phyloP scores from a whole-genome alignment of 2,888 invertebrate species.

The Philopedon plagiatum region DNA sequence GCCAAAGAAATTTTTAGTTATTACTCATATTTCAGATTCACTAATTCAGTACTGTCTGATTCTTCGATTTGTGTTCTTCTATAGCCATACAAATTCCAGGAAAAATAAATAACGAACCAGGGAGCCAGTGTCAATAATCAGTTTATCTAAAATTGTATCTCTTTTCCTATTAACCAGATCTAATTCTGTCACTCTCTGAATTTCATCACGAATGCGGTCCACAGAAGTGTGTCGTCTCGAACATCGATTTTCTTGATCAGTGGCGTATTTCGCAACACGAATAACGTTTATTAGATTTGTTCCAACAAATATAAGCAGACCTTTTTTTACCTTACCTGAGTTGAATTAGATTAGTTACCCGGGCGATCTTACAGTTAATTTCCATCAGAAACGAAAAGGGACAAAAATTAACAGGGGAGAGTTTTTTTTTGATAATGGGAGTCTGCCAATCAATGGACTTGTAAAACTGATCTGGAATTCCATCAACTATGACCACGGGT shows the following conservation, averaged over 20 bases:
- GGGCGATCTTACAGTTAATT: not conserved
- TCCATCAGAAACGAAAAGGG: not conserved
- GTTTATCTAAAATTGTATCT: not conserved
- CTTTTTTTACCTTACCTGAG: constrained; percentile 2
- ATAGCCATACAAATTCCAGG: not conserved
- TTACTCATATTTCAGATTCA: too few relatives aligned
- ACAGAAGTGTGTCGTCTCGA: constrained; percentile 2
- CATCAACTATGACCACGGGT: too few relatives aligned
- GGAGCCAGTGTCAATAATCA: not conserved
- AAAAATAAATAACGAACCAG: not conserved
- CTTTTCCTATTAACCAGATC: constrained; percentile 2
- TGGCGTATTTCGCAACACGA: constrained; percentile 2
- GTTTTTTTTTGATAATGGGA: too few relatives aligned
- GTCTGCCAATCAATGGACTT: too few relatives aligned
- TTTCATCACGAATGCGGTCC: not conserved
- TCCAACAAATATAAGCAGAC: not conserved
- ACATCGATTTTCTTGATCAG: constrained; percentile 1
- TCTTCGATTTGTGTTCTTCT: not conserved
- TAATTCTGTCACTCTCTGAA: constrained; percentile 2
- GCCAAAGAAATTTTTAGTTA: too few relatives aligned
- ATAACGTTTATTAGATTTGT: constrained; percentile 1
- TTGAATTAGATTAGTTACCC: not conserved
- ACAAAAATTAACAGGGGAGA: too few relatives aligned
- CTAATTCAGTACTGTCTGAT: too few relatives aligned
- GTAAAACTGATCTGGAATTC: too few relatives aligned